phyloP scores from a whole-genome alignment of 2,888 invertebrate genomes.

The Cryptophagus acutangulus region DNA sequence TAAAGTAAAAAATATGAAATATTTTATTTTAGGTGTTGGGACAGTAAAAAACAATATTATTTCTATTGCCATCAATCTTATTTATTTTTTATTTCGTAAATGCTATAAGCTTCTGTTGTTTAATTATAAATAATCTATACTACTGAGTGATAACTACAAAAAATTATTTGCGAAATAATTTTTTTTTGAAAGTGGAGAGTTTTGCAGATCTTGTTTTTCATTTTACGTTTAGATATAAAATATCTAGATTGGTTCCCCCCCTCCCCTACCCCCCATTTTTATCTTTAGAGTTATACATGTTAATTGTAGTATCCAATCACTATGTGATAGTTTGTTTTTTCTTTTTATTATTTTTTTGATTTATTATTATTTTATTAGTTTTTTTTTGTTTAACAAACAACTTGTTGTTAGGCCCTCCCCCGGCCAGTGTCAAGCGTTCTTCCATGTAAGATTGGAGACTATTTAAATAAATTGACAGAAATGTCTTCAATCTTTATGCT shows the following conservation, averaged over 20 bases:
- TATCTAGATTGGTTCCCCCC: too few relatives aligned
- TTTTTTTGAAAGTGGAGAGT: slow-evolving; percentile 5
- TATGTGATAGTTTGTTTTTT: slow-evolving; percentile 38
- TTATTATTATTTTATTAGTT: slow-evolving; percentile 30
- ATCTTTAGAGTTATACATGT: not conserved
- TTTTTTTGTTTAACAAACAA: slow-evolving; percentile 39
- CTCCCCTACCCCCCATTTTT: too few relatives aligned
- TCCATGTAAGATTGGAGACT: slow-evolving; percentile 41
- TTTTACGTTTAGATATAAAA: too few relatives aligned
- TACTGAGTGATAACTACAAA: too few relatives aligned
- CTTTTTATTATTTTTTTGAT: slow-evolving; percentile 21
- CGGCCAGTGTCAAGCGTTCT: slow-evolving; percentile 49
- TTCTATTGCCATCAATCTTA: slow-evolving; percentile 30
- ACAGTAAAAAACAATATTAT: slow-evolving; percentile 36
- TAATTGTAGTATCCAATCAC: slow-evolving; percentile 34
- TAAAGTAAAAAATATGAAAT: not conserved
- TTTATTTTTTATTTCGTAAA: slow-evolving; percentile 37
- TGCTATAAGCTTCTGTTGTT: slow-evolving; percentile 34
- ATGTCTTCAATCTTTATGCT: slow-evolving; percentile 30
- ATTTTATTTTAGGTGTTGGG: slow-evolving; percentile 39
- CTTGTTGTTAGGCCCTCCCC: slow-evolving; percentile 45
- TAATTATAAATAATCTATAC: slow-evolving; percentile 15
- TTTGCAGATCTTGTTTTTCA: too few relatives aligned
- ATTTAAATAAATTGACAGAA: slow-evolving; percentile 13
- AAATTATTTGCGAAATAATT: too few relatives aligned